These are phyloP conservation scores for Zonotrichia leucophrys DNA, from an alignment of 2,113 vertebrate genomes.

Conservation along the genomic window DNA sequence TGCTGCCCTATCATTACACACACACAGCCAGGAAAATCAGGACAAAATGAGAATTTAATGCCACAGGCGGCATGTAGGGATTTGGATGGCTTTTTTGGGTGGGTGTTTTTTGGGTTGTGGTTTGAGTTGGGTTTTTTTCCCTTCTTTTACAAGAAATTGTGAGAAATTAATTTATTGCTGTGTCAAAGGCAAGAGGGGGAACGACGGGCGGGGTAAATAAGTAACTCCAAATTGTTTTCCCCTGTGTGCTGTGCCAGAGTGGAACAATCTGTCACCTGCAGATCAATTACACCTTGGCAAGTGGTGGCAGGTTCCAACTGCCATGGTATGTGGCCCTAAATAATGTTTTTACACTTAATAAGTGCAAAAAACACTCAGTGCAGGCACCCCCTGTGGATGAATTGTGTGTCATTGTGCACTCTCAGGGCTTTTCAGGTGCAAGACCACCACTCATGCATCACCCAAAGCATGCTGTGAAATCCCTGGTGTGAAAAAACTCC, in stretches of 20 bases:
- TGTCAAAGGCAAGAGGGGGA: neutral
- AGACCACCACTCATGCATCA: neutral
- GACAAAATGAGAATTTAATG: neutral
- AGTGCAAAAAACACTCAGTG: neutral
- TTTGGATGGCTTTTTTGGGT: neutral
- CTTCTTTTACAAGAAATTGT: neutral
- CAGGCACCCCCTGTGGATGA: neutral
- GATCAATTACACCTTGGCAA: neutral
- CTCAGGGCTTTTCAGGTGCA: neutral
- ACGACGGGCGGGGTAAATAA: neutral
- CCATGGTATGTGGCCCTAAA: neutral
- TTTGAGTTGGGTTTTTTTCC: no score
- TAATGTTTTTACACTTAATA: no score
- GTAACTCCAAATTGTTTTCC: neutral
- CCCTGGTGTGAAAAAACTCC: neutral
- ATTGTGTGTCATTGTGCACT: neutral
- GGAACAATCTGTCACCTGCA: neutral
- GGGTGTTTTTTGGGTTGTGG: neutral
- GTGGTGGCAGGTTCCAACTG: neutral
- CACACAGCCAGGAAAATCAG: neutral
- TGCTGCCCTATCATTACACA: neutral
- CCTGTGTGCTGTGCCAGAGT: neutral
- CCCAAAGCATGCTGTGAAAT: neutral
- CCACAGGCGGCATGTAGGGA: neutral
- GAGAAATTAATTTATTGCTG: neutral